Conservation (phyloP, 2,113 vertebrate genomes). For the Etia nguti region DNA sequence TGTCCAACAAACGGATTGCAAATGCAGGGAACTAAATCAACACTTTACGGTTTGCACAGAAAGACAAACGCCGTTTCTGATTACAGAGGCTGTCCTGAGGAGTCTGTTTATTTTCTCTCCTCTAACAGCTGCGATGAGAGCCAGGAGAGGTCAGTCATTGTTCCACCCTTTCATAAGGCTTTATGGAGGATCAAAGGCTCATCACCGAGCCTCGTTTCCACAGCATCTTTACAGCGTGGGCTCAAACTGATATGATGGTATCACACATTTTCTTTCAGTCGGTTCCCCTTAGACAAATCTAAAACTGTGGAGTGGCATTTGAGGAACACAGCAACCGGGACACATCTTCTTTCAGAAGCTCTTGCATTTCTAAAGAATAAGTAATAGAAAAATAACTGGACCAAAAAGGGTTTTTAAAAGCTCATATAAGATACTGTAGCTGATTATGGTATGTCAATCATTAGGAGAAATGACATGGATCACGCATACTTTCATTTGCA, state of each 20-base stretch:
- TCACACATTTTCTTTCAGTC: not conserved
- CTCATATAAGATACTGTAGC: not conserved
- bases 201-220: not conserved
- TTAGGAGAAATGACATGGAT: not conserved
- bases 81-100: not conserved
- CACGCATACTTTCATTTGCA: not conserved
- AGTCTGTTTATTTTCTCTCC: not conserved
- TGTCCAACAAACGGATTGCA: not conserved
- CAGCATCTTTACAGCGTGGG: not conserved
- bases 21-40: not conserved
- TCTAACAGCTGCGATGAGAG: not conserved
- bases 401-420: not conserved
- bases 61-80: not conserved
- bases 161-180: not conserved
- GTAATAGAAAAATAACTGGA: not conserved
- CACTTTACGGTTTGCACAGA: not conserved
- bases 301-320: not conserved
- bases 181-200: not conserved
- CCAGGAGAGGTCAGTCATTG: not conserved
- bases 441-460: not conserved
- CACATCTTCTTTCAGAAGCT: not conserved
- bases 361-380: not conserved
- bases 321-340: not conserved
- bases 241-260: not conserved
- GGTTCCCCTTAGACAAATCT: not conserved